Evolutionary conservation across 23 tunicate species (phyloP), one percentile per base, ranked within the genome.

Genomic region (Aplidium turbinatum): DNA sequence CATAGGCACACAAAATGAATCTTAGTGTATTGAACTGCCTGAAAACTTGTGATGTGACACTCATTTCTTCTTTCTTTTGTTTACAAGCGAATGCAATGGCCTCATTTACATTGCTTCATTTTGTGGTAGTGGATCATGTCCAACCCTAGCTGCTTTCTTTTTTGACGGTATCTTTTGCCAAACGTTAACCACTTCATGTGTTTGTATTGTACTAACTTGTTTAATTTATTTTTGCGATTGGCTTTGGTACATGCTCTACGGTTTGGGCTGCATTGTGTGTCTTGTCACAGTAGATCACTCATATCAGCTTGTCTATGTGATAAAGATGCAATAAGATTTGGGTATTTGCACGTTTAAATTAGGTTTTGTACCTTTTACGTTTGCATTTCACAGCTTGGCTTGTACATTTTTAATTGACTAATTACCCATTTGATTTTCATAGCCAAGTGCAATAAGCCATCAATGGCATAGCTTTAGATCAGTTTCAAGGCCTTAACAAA

Each of bases 151-250:
- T 4, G 19, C 38, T 70, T 70, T 39, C 26, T 5, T 18, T 47
- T 70, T 25, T 30, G 61, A 40, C 31, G 57, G 30, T 13, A 9
- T 70, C 82, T 74, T 72, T 58, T 67, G 60, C 83, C 52, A 23
- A 70, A 38, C 68, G 72, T 70, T 70, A 70, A 70, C 76, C 58
- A 70, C 30, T 69, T 76, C 90, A 84, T 84, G 62, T 70, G 92
- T 85, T 85, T 85, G 82, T 75, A 85, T 76, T 88, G 58, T 88
- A 88, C 96, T 88, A 88, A 88, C 96, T 75, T 82, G 77, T 77
- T 75, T 88, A 88, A 81, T 87, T 77, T 85, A 58, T 70, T 87
- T 47, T 71, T 87, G 95, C 80, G 80, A 83, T 88, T 88, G 87
- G 82, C 86, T 81, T 76, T 73, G 68, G 63, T 69, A 74, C 78